Base-by-base conservation (phyloP, 2,888 invertebrate genomes). In the Amiota communis region DNA sequence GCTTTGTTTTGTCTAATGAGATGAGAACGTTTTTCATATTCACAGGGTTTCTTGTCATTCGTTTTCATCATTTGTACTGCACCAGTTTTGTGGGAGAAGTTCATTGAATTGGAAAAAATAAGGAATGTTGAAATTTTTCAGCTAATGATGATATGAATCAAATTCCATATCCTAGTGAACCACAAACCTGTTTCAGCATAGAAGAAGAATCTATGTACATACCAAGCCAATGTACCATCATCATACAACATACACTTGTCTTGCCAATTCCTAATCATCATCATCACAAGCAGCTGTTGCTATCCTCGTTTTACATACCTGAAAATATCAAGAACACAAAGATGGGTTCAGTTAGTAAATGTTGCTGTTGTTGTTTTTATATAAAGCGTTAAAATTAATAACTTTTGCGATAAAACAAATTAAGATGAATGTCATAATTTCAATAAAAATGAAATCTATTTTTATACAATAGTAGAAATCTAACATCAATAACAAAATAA, bases 341-440 rank as follows among this genome's bases (percentile, higher is more conserved):
- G 36, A 36, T 36, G 36, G 6, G 36, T 36, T 36, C 36, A 36
- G 36, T 36, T 6, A 6, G 36, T 6, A 2, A 36, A 36, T 36
- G 36, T 23, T 23, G 23, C 23, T 1, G 23, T 23, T 23, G 23
- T 23, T 23, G 23, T 23, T 23, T 23, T 23, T 23, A 6, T 6
- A 36, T 6, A 65, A 36, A 71, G 70, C 59, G 56, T 79, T 78
- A 78, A 83, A 77, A 75, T 78, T 77, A 84, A 81, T 80, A 80
- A 83, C 80, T 84, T 83, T 83, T 82, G 84, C 78, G 83, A 78
- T 81, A 74, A 77, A 75, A 76, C 79, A 84, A 84, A 84, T 84
- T 80, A 84, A 85, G 85, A 84, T 86, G 81, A 86, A 86, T 84
- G 86, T 86, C 84, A 86, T 85, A 85, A 86, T 84, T 86, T 86